Evolutionary conservation across 2,888 invertebrate genomes (phyloP).

Genomic region (Eilema caniola): DNA sequence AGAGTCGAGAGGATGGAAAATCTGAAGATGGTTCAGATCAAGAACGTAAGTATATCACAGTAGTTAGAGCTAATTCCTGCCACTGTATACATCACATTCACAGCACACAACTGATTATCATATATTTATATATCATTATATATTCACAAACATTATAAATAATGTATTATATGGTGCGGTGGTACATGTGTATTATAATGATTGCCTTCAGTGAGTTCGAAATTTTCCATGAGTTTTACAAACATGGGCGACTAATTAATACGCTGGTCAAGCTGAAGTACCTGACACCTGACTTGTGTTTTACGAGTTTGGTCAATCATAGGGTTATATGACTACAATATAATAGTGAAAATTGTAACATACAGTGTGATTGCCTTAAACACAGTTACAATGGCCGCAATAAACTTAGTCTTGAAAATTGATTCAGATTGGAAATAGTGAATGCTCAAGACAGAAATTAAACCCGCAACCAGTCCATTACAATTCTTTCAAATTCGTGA

Average conservation of each 20-base stretch:
- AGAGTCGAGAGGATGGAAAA: constrained; percentile 98
- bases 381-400: neutral
- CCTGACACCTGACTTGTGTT: too few relatives aligned
- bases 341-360: neutral
- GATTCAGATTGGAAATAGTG: too few relatives aligned
- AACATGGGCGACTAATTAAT: constrained; percentile 22
- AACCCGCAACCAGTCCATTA: too few relatives aligned
- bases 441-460: too few relatives aligned
- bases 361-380: neutral
- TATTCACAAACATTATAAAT: constrained; percentile 49
- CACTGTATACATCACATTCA: constrained; percentile 27
- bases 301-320: neutral
- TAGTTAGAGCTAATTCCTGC: constrained; percentile 4
- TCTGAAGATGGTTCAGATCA: constrained; percentile 98
- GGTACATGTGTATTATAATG: constrained; percentile 44
- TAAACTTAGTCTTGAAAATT: too few relatives aligned
- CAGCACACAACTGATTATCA: constrained; percentile 38
- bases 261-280: neutral
- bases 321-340: neutral
- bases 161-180: constrained; percentile 52
- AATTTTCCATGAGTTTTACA: constrained; percentile 31
- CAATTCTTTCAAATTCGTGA: too few relatives aligned
- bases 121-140: constrained; percentile 44
- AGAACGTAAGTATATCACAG: constrained; percentile 94
- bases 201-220: constrained; percentile 31